These are phyloP conservation scores for Acanthosepion lycidas DNA, from an alignment of 2,888 invertebrate species.

Conservation along the genomic window DNA sequence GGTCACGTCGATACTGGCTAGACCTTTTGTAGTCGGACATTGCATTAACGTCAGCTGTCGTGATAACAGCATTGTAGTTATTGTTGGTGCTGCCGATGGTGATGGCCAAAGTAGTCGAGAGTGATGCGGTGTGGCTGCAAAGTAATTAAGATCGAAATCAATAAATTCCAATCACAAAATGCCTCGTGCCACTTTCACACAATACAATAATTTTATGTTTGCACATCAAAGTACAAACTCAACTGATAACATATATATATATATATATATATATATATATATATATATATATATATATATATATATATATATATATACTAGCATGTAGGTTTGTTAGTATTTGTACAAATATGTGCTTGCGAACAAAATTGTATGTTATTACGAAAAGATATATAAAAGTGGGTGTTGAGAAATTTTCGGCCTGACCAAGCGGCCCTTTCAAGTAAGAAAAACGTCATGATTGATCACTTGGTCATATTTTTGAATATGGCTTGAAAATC, in stretches of 20 bases:
- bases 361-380: neutral
- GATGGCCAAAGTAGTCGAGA: neutral
- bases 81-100: neutral
- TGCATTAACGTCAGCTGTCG: slow-evolving; percentile 33
- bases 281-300: neutral
- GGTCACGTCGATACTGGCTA: slow-evolving; percentile 15
- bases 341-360: neutral
- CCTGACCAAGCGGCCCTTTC: no score
- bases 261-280: neutral
- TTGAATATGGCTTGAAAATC: no score
- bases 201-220: slow-evolving; percentile 33
- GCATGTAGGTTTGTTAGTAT: neutral
- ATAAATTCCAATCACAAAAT: slow-evolving; percentile 33
- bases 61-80: neutral
- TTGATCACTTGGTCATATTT: no score
- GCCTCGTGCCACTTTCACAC: slow-evolving; percentile 33
- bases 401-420: no score
- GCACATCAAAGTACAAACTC: slow-evolving; percentile 8
- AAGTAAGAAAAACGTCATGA: no score
- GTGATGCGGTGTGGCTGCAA: neutral
- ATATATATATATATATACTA: neutral
- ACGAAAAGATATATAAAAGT: no score
- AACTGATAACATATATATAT: no score
- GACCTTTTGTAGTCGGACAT: slow-evolving; percentile 33
- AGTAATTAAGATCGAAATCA: slow-evolving; percentile 16